phyloP scores from a whole-genome alignment of 2,888 invertebrate species.

The Toxonevra muliebris region DNA sequence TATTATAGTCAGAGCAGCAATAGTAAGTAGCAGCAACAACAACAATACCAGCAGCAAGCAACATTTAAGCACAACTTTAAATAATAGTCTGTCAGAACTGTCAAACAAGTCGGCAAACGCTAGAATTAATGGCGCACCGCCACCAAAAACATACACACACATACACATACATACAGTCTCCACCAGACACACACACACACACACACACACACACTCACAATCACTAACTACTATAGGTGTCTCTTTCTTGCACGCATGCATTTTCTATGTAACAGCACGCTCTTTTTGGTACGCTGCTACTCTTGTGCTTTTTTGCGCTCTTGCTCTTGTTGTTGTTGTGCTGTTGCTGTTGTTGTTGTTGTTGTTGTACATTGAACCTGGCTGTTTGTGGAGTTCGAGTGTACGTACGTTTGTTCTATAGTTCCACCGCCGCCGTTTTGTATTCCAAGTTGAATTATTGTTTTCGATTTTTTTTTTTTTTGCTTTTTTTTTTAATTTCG shows the following conservation, averaged over 20 bases:
- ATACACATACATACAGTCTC: constrained; percentile 15
- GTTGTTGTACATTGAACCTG: constrained; percentile 28
- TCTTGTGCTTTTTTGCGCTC: not conserved
- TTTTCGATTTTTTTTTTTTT: constrained; percentile 38
- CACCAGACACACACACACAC: constrained; percentile 21
- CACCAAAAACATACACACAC: constrained; percentile 16
- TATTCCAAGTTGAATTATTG: constrained; percentile 48
- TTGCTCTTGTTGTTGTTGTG: constrained; percentile 34
- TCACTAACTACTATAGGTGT: constrained; percentile 2
- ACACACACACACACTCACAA: constrained; percentile 15
- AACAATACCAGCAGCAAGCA: constrained; percentile 23
- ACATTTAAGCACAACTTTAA: constrained; percentile 64
- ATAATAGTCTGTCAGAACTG: constrained; percentile 67
- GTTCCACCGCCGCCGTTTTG: constrained; percentile 6
- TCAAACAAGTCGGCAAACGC: constrained; percentile 65
- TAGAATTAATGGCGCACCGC: constrained; percentile 62
- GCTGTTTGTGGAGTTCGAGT: constrained; percentile 44
- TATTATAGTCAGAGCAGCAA: not conserved
- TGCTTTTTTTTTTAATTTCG: constrained; percentile 44
- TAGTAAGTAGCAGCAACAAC: not conserved
- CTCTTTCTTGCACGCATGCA: not conserved
- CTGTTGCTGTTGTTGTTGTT: constrained; percentile 11
- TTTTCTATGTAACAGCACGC: constrained; percentile 1
- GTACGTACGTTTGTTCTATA: constrained; percentile 26
- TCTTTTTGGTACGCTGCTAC: not conserved